phyloP scores from a whole-genome alignment of 37 sponge, comb jelly and placozoan genomes.

The Corticium candelabrum region DNA sequence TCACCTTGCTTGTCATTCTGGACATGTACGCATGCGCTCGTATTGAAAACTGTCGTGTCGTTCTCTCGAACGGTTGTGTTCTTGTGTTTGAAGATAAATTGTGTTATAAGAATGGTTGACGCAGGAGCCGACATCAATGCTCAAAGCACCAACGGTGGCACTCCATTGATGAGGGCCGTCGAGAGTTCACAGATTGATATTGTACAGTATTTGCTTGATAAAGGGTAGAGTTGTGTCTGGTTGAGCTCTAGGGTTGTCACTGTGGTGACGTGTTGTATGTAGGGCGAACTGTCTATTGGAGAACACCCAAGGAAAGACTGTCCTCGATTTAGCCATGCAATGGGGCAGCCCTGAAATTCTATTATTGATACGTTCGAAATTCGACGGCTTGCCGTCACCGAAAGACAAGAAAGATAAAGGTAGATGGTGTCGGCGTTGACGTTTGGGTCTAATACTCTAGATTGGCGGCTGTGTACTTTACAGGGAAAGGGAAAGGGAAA shows the following conservation, averaged over 20 bases:
- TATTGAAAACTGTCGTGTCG: background rate
- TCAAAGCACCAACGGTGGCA: constrained; percentile 89
- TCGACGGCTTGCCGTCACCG: background rate
- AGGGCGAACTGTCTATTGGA: background rate
- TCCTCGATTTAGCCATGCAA: background rate
- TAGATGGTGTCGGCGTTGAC: no score
- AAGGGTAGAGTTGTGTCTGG: constrained; percentile 44
- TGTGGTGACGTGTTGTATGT: background rate
- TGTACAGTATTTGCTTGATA: constrained; percentile 67
- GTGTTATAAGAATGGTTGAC: background rate
- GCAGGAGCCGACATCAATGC: constrained; percentile 69
- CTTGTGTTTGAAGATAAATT: background rate
- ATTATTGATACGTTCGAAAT: background rate
- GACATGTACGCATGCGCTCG: constrained; percentile 60
- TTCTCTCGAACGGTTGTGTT: no score
- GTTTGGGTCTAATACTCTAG: no score
- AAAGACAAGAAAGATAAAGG: no score
- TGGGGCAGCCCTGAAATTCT: background rate
- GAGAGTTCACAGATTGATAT: constrained; percentile 67
- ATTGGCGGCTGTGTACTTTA: constrained; percentile 12
- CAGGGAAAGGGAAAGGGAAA: constrained; percentile 17
- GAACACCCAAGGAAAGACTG: background rate
- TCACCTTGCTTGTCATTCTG: constrained; percentile 85
- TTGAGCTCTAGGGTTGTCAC: no score
- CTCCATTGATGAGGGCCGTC: constrained; percentile 95